These are phyloP conservation scores for Chironomus tentans DNA, from an alignment of 2,888 invertebrate genomes.

Conservation along the genomic window DNA sequence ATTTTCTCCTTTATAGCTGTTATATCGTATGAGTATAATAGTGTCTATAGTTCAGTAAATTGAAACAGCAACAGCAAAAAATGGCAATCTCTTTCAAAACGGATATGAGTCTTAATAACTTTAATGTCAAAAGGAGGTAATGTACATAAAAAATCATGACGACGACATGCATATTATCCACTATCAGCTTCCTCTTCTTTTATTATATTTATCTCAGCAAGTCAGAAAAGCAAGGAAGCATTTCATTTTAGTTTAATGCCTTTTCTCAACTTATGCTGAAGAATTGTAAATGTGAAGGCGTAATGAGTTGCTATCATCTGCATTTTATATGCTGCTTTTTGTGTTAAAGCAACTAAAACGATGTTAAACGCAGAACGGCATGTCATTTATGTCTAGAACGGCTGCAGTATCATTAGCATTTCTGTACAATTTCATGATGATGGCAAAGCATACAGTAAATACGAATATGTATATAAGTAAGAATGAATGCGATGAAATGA, in stretches of 20 bases:
- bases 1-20: not conserved
- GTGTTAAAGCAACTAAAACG: not conserved
- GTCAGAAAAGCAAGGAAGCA: not conserved
- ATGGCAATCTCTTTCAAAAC: not conserved
- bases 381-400: not conserved
- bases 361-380: not conserved
- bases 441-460: no score
- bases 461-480: not conserved
- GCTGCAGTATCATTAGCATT: not conserved
- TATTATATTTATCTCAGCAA: not conserved
- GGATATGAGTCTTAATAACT: not conserved
- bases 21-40: not conserved
- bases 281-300: no score
- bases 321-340: not conserved
- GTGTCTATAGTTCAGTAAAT: no score
- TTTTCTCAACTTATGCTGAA: not conserved
- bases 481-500: not conserved
- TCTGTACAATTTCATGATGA: not conserved
- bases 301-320: slow-evolving; percentile 9
- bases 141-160: not conserved
- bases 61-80: no score
- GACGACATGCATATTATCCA: not conserved
- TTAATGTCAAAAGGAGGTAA: not conserved
- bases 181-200: not conserved
- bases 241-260: not conserved